Conservation (phyloP, 1,140 invertebrate genomes). For the Akabosia matsudoensis region DNA sequence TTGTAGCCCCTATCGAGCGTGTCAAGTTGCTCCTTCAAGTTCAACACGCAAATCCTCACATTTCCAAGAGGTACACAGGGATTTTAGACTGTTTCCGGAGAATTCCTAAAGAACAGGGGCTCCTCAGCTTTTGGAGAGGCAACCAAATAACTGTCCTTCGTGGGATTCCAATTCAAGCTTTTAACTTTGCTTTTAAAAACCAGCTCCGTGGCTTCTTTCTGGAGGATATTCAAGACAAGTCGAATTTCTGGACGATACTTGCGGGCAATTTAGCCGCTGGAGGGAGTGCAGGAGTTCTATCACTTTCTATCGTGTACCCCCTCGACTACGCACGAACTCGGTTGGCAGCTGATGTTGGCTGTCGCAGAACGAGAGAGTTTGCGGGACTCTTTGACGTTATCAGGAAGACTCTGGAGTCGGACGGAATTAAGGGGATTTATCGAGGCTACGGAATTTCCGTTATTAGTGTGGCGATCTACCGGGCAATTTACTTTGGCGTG, state of each 20-base stretch:
- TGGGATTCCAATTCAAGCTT: constrained; percentile 39
- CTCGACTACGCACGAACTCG: constrained; percentile 42
- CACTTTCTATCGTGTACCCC: constrained; percentile 40
- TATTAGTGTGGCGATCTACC: constrained; percentile 25
- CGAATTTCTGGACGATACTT: not conserved
- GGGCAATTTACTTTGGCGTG: constrained; percentile 38
- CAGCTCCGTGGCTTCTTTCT: not conserved
- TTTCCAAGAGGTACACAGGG: constrained; percentile 72
- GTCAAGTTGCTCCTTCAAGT: constrained; percentile 89
- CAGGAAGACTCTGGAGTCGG: constrained; percentile 16
- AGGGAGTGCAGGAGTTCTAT: constrained; percentile 33
- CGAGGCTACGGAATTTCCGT: constrained; percentile 38
- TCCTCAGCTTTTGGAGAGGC: constrained; percentile 40
- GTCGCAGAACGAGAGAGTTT: not conserved
- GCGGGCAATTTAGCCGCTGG: constrained; percentile 35
- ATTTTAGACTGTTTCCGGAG: constrained; percentile 20
- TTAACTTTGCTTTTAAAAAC: constrained; percentile 45
- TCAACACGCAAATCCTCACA: constrained; percentile 79
- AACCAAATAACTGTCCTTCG: constrained; percentile 34
- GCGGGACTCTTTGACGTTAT: not conserved
- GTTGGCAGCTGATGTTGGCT: constrained; percentile 30
- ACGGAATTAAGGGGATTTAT: constrained; percentile 34
- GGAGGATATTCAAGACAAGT: not conserved
- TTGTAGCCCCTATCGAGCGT: constrained; percentile 85
- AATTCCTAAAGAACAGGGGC: constrained; percentile 39